These are phyloP conservation scores for Phodopus roborovskii DNA, from an alignment of 2,113 vertebrate genomes.

Conservation along the genomic window DNA sequence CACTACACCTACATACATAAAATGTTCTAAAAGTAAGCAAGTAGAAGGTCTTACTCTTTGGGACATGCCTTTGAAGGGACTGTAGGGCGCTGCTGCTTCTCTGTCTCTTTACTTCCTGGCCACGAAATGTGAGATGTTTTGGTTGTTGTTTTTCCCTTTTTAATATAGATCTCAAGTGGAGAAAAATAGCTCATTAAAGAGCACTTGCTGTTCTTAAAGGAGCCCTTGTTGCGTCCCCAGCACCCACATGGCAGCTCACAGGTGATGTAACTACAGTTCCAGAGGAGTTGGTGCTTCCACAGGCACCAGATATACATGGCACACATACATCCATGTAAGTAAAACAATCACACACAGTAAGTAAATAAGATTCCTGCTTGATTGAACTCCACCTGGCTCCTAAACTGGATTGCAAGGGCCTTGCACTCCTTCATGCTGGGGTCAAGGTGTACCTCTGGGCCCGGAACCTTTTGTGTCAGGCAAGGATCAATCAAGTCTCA, in stretches of 20 bases:
- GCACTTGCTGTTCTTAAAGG: not conserved
- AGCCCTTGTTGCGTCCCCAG: not conserved
- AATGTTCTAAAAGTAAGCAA: not conserved
- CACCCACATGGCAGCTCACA: not conserved
- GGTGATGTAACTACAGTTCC: not conserved
- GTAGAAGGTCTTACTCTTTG: not conserved
- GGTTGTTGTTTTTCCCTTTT: not conserved
- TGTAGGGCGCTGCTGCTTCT: not conserved
- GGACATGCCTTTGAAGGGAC: not conserved
- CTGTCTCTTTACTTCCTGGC: not conserved
- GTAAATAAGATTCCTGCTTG: not conserved
- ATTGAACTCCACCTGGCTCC: not conserved
- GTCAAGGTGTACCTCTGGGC: not conserved
- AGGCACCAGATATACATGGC: not conserved
- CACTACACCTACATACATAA: not conserved
- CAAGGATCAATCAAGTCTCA: not conserved
- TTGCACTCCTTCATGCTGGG: not conserved
- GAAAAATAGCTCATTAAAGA: not conserved
- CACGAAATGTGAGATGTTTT: not conserved
- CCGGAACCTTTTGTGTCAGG: not conserved
- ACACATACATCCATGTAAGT: not conserved
- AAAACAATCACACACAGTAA: not conserved
- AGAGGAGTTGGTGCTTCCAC: not conserved
- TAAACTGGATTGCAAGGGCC: not conserved
- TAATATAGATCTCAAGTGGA: not conserved